Conservation (phyloP, 2,797 vertebrate species). For the Parotocinclus haroldoi region DNA sequence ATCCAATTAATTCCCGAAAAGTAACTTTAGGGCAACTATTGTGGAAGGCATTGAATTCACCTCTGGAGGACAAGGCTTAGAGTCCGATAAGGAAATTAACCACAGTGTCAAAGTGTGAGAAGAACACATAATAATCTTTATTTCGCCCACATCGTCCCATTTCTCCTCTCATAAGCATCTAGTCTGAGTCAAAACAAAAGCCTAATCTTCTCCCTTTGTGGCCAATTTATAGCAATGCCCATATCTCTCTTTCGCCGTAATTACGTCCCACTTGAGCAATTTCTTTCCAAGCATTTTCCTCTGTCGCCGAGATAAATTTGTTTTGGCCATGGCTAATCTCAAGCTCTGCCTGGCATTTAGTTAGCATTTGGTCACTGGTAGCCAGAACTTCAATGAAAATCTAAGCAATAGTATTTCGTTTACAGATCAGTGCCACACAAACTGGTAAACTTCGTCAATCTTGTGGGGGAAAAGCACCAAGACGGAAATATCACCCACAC, state of each 20-base stretch:
- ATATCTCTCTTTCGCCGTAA: slow-evolving; percentile 43
- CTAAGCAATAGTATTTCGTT: no score
- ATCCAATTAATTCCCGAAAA: slow-evolving; percentile 34
- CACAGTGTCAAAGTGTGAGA: slow-evolving; percentile 45
- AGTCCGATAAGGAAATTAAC: slow-evolving; percentile 24
- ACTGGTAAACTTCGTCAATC: no score
- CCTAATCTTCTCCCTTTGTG: slow-evolving; percentile 51
- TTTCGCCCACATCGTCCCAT: slow-evolving; percentile 35
- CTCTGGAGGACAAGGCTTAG: slow-evolving; percentile 22
- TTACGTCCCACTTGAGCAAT: slow-evolving; percentile 47
- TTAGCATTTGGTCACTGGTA: slow-evolving; percentile 27
- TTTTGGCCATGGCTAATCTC: slow-evolving; percentile 40
- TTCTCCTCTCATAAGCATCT: slow-evolving; percentile 37
- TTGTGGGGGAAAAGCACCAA: no score
- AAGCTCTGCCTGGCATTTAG: slow-evolving; percentile 39
- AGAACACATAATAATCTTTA: slow-evolving; percentile 45
- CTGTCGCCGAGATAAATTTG: slow-evolving; percentile 48
- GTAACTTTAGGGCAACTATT: slow-evolving; percentile 13
- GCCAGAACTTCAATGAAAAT: not conserved
- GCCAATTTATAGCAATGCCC: slow-evolving; percentile 48
- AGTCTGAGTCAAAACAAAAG: slow-evolving; percentile 49
- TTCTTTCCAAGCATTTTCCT: slow-evolving; percentile 53
- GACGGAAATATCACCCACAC: no score
- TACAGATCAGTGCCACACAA: no score
- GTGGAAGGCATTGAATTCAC: slow-evolving; percentile 9